These are phyloP conservation scores for Argyrosomus japonicus DNA, from an alignment of 2,113 vertebrate genomes.

Conservation along the genomic window DNA sequence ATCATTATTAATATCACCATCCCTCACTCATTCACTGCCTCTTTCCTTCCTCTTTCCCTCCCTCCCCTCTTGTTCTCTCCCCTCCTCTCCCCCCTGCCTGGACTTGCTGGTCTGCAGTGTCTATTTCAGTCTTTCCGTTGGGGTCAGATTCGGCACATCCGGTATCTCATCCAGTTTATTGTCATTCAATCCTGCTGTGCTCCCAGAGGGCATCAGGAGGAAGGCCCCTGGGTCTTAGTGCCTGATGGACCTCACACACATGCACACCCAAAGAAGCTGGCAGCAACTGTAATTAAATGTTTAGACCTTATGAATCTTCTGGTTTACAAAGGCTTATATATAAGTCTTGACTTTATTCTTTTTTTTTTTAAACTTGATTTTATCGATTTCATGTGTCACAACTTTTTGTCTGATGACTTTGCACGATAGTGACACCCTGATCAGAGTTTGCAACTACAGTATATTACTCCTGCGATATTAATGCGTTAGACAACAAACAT, in stretches of 20 bases:
- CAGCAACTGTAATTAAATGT: neutral
- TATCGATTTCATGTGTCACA: neutral
- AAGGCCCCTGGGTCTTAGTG: conserved; percentile 80
- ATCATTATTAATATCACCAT: conserved; percentile 27
- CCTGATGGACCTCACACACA: conserved; percentile 33
- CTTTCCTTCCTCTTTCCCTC: conserved; percentile 23
- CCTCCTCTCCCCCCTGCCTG: conserved; percentile 53
- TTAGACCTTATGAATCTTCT: conserved; percentile 22
- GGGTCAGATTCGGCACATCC: conserved; percentile 87
- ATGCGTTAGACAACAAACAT: neutral
- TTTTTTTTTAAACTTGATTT: neutral
- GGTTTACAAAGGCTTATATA: neutral
- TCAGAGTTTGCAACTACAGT: neutral
- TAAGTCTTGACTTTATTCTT: neutral
- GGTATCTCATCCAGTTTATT: conserved; percentile 89
- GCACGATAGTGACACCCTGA: neutral
- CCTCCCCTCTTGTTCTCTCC: neutral
- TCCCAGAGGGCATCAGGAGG: conserved; percentile 72
- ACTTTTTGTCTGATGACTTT: neutral
- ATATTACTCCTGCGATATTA: neutral
- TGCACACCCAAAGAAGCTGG: neutral
- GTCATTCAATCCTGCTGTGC: conserved; percentile 82
- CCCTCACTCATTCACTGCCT: conserved; percentile 48
- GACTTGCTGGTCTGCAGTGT: conserved; percentile 83
- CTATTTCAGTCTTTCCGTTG: conserved; percentile 89